These are phyloP conservation scores for Zapornia atra DNA, from an alignment of 2,113 vertebrate genomes.

Conservation along the genomic window DNA sequence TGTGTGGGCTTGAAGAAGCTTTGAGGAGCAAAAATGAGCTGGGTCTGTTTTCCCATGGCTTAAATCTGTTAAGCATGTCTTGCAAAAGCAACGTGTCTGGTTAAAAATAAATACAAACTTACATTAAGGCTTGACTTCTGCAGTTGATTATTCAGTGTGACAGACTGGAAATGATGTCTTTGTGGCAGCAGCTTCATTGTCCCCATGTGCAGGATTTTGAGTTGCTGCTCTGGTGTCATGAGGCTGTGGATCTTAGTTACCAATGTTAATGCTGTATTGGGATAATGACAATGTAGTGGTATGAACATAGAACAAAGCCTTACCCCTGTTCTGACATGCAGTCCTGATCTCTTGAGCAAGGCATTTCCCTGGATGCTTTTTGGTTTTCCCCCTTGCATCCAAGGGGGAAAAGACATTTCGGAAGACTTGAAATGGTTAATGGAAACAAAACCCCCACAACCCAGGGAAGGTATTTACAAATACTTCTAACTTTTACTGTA, in stretches of 20 bases:
- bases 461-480: neutral
- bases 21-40: neutral
- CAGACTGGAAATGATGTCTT: neutral
- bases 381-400: neutral
- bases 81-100: neutral
- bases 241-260: too few relatives aligned
- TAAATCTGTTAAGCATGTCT: neutral
- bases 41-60: neutral
- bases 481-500: neutral
- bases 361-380: neutral
- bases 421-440: neutral
- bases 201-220: neutral
- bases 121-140: neutral
- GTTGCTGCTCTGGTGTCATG: neutral
- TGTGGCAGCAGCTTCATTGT: neutral
- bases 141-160: neutral
- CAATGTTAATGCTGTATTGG: neutral
- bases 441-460: neutral
- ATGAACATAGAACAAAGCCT: neutral
- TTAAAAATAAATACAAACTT: constrained; percentile 34
- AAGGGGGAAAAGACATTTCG: neutral
- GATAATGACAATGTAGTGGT: neutral
- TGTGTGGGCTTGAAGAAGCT: neutral
- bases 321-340: neutral
- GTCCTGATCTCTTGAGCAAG: neutral